Evolutionary conservation across 1,140 invertebrate species (phyloP).

Genomic region (Drosophila ficusphila): DNA sequence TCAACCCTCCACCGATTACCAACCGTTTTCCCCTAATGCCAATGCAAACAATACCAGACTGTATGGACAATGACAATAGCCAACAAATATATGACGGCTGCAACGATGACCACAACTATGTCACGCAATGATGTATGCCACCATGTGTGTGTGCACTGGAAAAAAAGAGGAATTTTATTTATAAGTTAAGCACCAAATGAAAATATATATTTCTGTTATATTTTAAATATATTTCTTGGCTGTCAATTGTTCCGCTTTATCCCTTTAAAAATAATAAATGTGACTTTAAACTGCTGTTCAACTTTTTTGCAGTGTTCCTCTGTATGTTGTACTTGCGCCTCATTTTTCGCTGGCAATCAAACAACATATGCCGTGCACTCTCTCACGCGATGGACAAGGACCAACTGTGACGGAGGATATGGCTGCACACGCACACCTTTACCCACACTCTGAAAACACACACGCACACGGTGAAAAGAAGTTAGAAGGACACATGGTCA

Average conservation of each 20-base stretch:
- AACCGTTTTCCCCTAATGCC: slow-evolving; percentile 23
- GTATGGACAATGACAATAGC: slow-evolving; percentile 44
- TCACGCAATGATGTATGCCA: slow-evolving; percentile 48
- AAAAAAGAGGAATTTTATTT: not conserved
- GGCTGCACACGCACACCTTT: slow-evolving; percentile 10
- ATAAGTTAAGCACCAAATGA: not conserved
- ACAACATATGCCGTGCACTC: slow-evolving; percentile 69
- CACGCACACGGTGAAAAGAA: slow-evolving; percentile 15
- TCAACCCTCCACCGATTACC: not conserved
- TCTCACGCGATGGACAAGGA: slow-evolving; percentile 61
- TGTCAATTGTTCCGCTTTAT: no score
- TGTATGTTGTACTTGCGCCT: slow-evolving; percentile 50
- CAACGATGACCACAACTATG: slow-evolving; percentile 43
- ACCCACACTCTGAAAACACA: slow-evolving; percentile 1
- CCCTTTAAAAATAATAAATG: no score
- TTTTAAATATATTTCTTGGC: not conserved
- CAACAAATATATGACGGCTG: slow-evolving; percentile 62
- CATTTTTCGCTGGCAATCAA: slow-evolving; percentile 65
- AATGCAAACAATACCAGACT: slow-evolving; percentile 39
- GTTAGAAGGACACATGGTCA: slow-evolving; percentile 53
- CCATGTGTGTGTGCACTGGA: slow-evolving; percentile 13
- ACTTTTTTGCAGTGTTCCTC: slow-evolving; percentile 27
- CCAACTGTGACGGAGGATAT: slow-evolving; percentile 48
- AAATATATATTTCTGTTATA: not conserved
- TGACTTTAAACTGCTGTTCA: no score